Percentiles rank a stretch among this genome's conserved stretches.
These are phyloP conservation scores for Teleopsis dalmanni DNA, from an alignment of 1,140 invertebrate species.

Conservation along the genomic window DNA sequence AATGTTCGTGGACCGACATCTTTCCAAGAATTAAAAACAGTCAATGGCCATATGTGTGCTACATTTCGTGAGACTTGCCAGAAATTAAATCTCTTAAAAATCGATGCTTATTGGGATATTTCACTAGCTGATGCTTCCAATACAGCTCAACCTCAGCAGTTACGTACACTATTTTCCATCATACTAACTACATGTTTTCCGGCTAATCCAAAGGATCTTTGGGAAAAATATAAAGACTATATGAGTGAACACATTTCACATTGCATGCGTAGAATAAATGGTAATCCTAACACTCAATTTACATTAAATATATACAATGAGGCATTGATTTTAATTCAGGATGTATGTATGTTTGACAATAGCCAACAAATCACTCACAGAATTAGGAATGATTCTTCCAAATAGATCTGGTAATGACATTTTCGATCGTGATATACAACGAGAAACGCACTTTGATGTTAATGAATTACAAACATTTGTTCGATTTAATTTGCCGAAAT, in stretches of 20 bases:
- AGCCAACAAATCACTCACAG: conserved; percentile 18
- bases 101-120: conserved; percentile 34
- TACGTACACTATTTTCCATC: conserved; percentile 43
- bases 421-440: conserved; percentile 23
- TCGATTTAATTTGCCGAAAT: conserved; percentile 11
- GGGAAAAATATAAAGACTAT: conserved; percentile 36
- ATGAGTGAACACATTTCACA: conserved; percentile 24
- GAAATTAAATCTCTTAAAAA: conserved; percentile 32
- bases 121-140: conserved; percentile 28
- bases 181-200: conserved; percentile 31
- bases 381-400: conserved; percentile 29
- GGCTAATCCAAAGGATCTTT: conserved; percentile 30
- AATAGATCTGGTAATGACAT: conserved; percentile 25
- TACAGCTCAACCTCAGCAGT: conserved; percentile 30
- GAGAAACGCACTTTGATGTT: conserved; percentile 20
- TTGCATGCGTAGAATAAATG: conserved; percentile 30
- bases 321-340: conserved; percentile 34
- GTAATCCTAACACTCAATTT: conserved; percentile 9
- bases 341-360: conserved; percentile 30
- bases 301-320: conserved; percentile 25
- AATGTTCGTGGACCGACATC: conserved; percentile 17
- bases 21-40: conserved; percentile 12
- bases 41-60: conserved; percentile 34
- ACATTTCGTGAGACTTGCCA: conserved; percentile 43
- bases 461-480: conserved; percentile 14